A percentile compares a stretch with the other conserved stretches of the same genome.
Conservation (phyloP, 2,797 vertebrate species). For the Dendrocincla tyrannina region DNA sequence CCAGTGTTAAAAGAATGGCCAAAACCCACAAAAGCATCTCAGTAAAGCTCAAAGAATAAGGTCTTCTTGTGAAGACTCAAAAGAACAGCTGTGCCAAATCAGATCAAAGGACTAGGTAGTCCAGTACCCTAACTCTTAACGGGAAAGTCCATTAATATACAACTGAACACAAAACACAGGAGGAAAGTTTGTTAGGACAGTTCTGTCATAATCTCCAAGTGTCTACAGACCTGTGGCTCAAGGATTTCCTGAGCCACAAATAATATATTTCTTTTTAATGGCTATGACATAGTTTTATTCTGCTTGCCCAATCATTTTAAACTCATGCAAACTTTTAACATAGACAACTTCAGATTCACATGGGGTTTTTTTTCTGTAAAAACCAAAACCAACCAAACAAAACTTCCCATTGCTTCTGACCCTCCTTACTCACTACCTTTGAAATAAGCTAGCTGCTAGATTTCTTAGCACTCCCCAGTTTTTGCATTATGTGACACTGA, state of each 20-base stretch:
- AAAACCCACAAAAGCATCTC: neutral
- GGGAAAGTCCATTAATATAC: neutral
- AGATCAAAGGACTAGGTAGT: neutral
- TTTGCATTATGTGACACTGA: neutral
- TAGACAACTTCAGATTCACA: neutral
- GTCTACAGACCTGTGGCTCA: neutral
- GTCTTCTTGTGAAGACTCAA: neutral
- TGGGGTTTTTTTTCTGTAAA: neutral
- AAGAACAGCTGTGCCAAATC: neutral
- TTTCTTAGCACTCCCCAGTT: neutral
- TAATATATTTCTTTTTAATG: neutral
- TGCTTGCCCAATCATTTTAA: neutral
- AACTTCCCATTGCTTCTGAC: neutral
- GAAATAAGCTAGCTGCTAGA: neutral
- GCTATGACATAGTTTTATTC: neutral
- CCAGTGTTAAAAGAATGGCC: neutral
- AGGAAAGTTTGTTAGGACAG: neutral
- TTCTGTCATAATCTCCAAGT: neutral
- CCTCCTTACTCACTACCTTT: neutral
- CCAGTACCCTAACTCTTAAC: neutral
- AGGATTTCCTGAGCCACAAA: neutral
- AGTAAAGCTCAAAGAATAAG: neutral
- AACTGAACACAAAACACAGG: neutral
- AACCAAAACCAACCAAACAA: neutral
- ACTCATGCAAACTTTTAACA: neutral